These are phyloP conservation scores for Cryptoblepharus egeriae DNA, from an alignment of 2,797 vertebrate species.

Conservation along the genomic window DNA sequence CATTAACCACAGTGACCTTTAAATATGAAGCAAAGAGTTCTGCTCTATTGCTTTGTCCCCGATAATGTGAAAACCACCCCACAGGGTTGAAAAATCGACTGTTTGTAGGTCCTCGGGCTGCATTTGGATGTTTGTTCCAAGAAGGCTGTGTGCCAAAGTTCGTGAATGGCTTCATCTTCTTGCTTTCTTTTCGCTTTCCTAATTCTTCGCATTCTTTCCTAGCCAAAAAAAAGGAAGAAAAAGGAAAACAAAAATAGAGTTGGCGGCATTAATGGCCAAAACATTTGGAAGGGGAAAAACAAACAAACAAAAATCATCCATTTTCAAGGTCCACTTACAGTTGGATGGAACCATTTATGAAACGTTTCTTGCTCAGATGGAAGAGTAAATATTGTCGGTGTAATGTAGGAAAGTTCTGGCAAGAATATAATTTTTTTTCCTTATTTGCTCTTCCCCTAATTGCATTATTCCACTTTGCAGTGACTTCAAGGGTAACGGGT, in stretches of 20 bases:
- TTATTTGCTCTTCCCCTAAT: neutral
- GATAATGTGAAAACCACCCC: constrained; percentile 58
- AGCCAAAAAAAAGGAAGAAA: constrained; percentile 32
- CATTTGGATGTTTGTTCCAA: constrained; percentile 48
- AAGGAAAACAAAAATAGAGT: constrained; percentile 24
- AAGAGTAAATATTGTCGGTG: constrained; percentile 74
- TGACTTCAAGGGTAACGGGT: constrained; percentile 18
- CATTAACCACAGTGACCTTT: constrained; percentile 65
- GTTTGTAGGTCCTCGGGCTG: constrained; percentile 60
- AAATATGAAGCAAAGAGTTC: constrained; percentile 62
- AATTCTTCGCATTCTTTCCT: constrained; percentile 67
- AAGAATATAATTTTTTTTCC: constrained; percentile 52
- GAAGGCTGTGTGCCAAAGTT: constrained; percentile 48
- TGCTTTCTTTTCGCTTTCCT: constrained; percentile 62
- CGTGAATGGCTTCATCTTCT: constrained; percentile 50
- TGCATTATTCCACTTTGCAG: constrained; percentile 61
- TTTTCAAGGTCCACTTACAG: constrained; percentile 81
- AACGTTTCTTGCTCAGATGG: constrained; percentile 75
- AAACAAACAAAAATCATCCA: constrained; percentile 81
- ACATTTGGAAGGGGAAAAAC: constrained; percentile 73
- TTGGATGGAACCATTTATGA: constrained; percentile 75
- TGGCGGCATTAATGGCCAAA: constrained; percentile 66
- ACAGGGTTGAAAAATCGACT: constrained; percentile 45
- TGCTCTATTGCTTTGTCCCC: constrained; percentile 34
- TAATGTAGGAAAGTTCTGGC: constrained; percentile 65